Percentiles rank a stretch among this genome's conserved stretches.
phyloP scores from a whole-genome alignment of 2,113 vertebrate genomes.

The Grammomys surdaster region DNA sequence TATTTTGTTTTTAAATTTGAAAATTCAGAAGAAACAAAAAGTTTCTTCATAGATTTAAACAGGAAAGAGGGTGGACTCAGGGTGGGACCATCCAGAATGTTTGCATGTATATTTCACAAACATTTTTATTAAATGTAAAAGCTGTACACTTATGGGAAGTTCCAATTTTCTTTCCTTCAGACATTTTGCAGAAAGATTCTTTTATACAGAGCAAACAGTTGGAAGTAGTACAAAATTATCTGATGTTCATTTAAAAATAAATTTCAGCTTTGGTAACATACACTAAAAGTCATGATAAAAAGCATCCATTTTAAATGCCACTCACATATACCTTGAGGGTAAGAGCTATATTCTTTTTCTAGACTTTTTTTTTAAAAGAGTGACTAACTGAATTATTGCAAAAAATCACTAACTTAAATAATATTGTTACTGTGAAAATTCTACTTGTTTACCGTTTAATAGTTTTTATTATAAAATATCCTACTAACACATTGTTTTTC shows the following conservation, averaged over 20 bases:
- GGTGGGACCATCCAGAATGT: slow-evolving; percentile 92
- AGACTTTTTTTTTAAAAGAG: background rate
- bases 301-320: background rate
- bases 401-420: background rate
- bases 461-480: slow-evolving; percentile 2
- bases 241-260: background rate
- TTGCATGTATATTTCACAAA: slow-evolving; percentile 94
- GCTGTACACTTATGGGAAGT: slow-evolving; percentile 96
- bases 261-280: background rate
- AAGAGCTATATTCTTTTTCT: background rate
- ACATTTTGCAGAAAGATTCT: slow-evolving; percentile 93
- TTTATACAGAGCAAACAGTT: background rate
- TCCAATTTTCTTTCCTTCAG: slow-evolving; percentile 91
- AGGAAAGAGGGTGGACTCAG: slow-evolving; percentile 38
- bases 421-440: background rate
- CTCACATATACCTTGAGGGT: background rate
- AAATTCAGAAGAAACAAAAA: slow-evolving; percentile 87
- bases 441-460: slow-evolving; percentile 49
- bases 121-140: slow-evolving; percentile 90
- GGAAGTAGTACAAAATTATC: background rate
- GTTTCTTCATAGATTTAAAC: slow-evolving; percentile 84
- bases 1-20: slow-evolving; percentile 89
- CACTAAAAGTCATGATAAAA: background rate
- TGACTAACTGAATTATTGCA: background rate
- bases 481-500: slow-evolving; percentile 55